Evolutionary conservation across 2,888 invertebrate species (phyloP).

Genomic region (Frankliniella intonsa): DNA sequence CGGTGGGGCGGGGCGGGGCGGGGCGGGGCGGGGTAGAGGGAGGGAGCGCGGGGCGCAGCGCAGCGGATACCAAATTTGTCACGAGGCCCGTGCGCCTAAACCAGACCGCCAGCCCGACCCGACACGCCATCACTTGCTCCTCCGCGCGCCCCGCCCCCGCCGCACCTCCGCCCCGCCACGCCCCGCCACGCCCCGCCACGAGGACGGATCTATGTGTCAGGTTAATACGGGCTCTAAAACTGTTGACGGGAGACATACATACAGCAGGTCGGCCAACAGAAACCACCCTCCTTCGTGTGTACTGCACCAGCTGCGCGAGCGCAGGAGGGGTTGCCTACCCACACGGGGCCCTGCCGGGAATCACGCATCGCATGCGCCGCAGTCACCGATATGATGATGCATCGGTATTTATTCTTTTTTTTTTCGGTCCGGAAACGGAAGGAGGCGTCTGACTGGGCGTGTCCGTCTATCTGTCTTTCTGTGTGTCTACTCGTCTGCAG

Average conservation of each 20-base stretch:
- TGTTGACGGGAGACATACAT: too few species aligned
- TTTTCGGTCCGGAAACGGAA: not conserved
- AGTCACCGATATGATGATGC: not conserved
- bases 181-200: too few species aligned
- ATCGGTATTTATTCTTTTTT: not conserved
- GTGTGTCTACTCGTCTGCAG: not conserved
- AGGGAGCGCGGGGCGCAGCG: not conserved
- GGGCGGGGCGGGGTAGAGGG: too few species aligned
- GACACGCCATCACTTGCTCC: too few species aligned
- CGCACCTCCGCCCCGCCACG: too few species aligned
- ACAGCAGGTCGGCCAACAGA: too few species aligned
- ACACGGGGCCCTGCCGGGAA: not conserved
- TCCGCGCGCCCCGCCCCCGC: too few species aligned
- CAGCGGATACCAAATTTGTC: slow-evolving; percentile 2
- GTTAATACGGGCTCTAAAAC: too few species aligned
- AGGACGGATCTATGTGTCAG: too few species aligned
- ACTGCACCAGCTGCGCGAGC: not conserved
- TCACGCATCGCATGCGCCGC: too few species aligned
- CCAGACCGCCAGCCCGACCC: too few species aligned
- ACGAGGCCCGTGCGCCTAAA: not conserved
- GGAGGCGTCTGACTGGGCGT: not conserved
- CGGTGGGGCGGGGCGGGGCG: not conserved
- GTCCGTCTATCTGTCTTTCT: not conserved
- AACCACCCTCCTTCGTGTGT: not conserved
- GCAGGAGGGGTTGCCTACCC: not conserved